phyloP scores from a whole-genome alignment of 92 coral and sea anemone species.

The Blastomussa wellsi region DNA sequence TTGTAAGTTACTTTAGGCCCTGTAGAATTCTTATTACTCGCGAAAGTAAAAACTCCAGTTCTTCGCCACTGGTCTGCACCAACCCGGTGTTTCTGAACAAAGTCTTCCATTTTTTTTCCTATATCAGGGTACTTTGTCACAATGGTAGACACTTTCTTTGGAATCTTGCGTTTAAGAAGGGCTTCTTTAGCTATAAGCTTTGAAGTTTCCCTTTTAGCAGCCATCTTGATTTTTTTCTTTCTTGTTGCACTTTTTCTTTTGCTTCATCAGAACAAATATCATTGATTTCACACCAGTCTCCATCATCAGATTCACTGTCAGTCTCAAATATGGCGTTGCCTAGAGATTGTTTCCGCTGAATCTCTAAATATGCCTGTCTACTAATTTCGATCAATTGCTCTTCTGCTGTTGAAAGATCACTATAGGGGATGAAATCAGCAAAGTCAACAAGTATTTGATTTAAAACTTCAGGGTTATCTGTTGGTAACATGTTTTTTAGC shows the following conservation, averaged over 20 bases:
- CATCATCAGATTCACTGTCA: slow-evolving; percentile 53
- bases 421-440: slow-evolving; percentile 42
- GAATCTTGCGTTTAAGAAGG: slow-evolving; percentile 46
- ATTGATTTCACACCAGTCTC: slow-evolving; percentile 48
- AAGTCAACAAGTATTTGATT: slow-evolving; percentile 59
- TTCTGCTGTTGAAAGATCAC: slow-evolving; percentile 59
- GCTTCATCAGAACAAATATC: slow-evolving; percentile 55
- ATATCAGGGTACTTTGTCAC: slow-evolving; percentile 52
- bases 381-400: slow-evolving; percentile 51
- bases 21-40: slow-evolving; percentile 8
- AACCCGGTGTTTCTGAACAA: slow-evolving; percentile 38
- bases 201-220: slow-evolving; percentile 51
- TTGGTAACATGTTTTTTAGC: slow-evolving; percentile 24
- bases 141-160: slow-evolving; percentile 56
- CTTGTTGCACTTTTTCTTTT: slow-evolving; percentile 52
- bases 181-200: slow-evolving; percentile 48
- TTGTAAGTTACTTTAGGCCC: slow-evolving; percentile 57
- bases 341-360: slow-evolving; percentile 11
- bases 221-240: slow-evolving; percentile 42
- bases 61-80: slow-evolving; percentile 42
- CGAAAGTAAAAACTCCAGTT: slow-evolving; percentile 63
- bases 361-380: slow-evolving; percentile 61
- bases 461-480: slow-evolving; percentile 32
- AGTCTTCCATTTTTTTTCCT: slow-evolving; percentile 68
- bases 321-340: slow-evolving; percentile 53